Conservation (phyloP, 1,140 invertebrate species). For the Heliothis virescens region DNA sequence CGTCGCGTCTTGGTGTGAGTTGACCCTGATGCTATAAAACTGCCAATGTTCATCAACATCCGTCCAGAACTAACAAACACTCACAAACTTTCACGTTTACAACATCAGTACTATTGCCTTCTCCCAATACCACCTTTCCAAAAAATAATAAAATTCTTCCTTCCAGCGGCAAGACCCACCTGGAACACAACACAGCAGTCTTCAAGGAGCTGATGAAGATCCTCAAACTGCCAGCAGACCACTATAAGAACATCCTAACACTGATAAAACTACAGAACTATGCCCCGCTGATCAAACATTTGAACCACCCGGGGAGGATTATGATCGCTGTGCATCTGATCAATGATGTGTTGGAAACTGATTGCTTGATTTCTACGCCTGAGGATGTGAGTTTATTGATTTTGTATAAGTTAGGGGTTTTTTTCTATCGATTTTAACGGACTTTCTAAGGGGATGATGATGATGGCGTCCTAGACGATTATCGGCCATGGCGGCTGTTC, state of each 20-base stretch:
- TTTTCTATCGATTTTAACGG: too few relatives aligned
- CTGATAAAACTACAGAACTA: conserved; percentile 95
- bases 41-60: too few relatives aligned
- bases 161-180: conserved; percentile 74
- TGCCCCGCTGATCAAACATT: conserved; percentile 93
- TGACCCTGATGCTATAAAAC: too few relatives aligned
- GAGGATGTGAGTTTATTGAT: conserved; percentile 87
- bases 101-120: too few relatives aligned
- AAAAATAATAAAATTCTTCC: conserved; percentile 10
- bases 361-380: conserved; percentile 93
- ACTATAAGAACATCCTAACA: conserved; percentile 97
- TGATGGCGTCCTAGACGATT: too few relatives aligned
- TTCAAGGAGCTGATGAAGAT: conserved; percentile 97
- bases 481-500: too few relatives aligned
- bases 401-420: too few relatives aligned
- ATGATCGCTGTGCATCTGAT: conserved; percentile 95
- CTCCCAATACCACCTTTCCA: too few relatives aligned
- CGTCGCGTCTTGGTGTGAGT: too few relatives aligned
- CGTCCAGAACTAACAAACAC: too few relatives aligned
- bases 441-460: too few relatives aligned
- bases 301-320: conserved; percentile 96
- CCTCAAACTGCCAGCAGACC: conserved; percentile 97
- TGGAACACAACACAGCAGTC: conserved; percentile 93
- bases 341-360: conserved; percentile 93
- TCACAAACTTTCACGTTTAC: too few relatives aligned